Evolutionary conservation across 1,140 invertebrate genomes (phyloP), one percentile per base, ranked within the genome.

Genomic region (Marisa cornuarietis): DNA sequence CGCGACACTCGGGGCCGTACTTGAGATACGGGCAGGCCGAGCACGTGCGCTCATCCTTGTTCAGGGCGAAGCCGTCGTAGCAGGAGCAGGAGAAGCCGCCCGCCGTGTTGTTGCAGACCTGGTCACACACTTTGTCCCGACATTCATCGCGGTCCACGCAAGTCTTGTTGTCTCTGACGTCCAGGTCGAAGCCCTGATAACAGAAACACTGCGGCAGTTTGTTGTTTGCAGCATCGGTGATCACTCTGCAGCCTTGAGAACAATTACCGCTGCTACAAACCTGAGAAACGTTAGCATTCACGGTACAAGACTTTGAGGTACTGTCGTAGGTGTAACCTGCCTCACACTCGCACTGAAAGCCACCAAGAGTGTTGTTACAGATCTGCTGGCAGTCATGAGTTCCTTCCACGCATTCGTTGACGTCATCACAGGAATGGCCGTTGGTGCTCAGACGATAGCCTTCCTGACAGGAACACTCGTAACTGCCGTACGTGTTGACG

Each of bases 371-470:
- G 72, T 86, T 85, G 18, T 63, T 65, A 76, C 86, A 87, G 52
- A 83, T 83, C 72, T 91, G 90, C 58, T 89, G 83, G 83, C 90
- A 91, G 11, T 81, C 82, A 52, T 85, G 85, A 62, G 85, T 86
- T n/a, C 83, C 80, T 14, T 76, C 76, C 18, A 82, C 66, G 79
- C 90, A 91, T 80, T 91, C 90, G 78, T 91, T 87, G 14, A 91
- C 83, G 81, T 91, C 90, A 89, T 58, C 71, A 52, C 58, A 71
- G n/a, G 31, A 20, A 69, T 16, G 16, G 22, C n/a, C n/a, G 65
- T 76, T 74, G 58, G 24, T 72, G 71, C 26, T 63, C 18, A 68
- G 63, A 14, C 66, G 31, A 52, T 66, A 86, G 22, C 86, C 86
- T 61, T 79, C 68, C n/a, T 77, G 73, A 79, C 86, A 87, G 4